Percentiles rank a stretch among this genome's conserved stretches.
Evolutionary conservation across 2,113 vertebrate species (phyloP).

Genomic region (Brienomyrus brachyistius): DNA sequence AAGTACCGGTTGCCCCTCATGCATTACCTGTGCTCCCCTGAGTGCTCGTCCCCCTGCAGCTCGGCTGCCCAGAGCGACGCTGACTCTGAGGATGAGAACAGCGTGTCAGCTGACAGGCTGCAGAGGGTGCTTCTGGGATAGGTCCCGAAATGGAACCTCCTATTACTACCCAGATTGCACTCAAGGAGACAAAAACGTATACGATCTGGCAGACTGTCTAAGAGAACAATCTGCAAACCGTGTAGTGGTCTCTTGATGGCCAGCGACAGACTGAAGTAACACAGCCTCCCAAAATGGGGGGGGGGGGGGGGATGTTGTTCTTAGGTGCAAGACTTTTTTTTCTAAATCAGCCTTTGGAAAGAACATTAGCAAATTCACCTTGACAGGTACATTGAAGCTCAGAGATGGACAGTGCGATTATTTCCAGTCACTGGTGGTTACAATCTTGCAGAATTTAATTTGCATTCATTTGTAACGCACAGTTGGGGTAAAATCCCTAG

Average conservation of each 20-base stretch:
- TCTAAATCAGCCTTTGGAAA: not conserved
- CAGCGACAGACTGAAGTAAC: not conserved
- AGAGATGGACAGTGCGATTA: not conserved
- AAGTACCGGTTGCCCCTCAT: conserved; percentile 96
- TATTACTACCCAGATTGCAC: not conserved
- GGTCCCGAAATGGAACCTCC: not conserved
- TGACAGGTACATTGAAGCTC: not conserved
- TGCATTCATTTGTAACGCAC: not conserved
- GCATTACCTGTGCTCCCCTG: conserved; percentile 98
- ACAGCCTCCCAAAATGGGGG: not conserved
- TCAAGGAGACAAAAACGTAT: not conserved
- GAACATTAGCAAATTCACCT: not conserved
- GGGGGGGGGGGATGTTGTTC: not conserved
- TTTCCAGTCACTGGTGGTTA: not conserved
- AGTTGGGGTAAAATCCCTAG: not conserved
- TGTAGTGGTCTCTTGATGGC: not conserved
- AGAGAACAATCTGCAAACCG: not conserved
- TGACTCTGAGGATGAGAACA: conserved; percentile 86
- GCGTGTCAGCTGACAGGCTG: conserved; percentile 78
- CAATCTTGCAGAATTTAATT: not conserved
- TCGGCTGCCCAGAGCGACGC: conserved; percentile 92
- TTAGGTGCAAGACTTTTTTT: not conserved
- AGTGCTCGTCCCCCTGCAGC: conserved; percentile 89
- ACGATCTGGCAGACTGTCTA: not conserved
- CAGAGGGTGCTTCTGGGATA: conserved; percentile 95